These are phyloP conservation scores for Rhincodon typus DNA, from an alignment of 2,797 vertebrate genomes.

Conservation along the genomic window DNA sequence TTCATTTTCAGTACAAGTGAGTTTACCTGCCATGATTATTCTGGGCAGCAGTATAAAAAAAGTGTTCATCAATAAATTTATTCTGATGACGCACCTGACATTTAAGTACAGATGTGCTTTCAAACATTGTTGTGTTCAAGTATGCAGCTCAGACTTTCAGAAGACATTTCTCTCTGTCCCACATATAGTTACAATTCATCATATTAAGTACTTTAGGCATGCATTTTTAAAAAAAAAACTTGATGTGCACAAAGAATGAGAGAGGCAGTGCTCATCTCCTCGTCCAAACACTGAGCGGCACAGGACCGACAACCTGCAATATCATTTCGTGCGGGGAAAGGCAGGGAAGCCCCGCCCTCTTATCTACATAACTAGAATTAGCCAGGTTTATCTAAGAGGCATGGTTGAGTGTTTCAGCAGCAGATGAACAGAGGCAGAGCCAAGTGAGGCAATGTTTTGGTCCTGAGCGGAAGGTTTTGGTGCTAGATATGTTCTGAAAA, in stretches of 20 bases:
- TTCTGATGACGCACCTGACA: neutral
- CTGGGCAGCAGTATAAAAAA: neutral
- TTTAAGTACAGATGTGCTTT: neutral
- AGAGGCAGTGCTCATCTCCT: no score
- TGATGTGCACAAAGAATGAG: no score
- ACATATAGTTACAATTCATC: neutral
- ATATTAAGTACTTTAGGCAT: neutral
- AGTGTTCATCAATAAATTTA: neutral
- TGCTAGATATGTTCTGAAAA: no score
- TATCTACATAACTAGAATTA: no score
- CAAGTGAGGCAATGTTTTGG: no score
- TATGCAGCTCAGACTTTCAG: neutral
- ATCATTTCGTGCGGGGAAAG: no score
- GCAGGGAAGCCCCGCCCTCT: no score
- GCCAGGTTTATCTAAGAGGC: no score
- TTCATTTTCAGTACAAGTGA: neutral
- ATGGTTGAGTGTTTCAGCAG: neutral
- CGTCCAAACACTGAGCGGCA: no score
- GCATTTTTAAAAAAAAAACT: neutral
- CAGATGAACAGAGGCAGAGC: no score
- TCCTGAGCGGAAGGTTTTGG: no score
- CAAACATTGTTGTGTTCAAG: neutral
- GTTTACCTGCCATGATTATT: neutral
- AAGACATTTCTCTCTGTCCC: neutral
- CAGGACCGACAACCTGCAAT: no score